Evolutionary conservation across 2,797 vertebrate species (phyloP), one percentile per base, ranked within the genome.

Genomic region (Diglossa cyanea): DNA sequence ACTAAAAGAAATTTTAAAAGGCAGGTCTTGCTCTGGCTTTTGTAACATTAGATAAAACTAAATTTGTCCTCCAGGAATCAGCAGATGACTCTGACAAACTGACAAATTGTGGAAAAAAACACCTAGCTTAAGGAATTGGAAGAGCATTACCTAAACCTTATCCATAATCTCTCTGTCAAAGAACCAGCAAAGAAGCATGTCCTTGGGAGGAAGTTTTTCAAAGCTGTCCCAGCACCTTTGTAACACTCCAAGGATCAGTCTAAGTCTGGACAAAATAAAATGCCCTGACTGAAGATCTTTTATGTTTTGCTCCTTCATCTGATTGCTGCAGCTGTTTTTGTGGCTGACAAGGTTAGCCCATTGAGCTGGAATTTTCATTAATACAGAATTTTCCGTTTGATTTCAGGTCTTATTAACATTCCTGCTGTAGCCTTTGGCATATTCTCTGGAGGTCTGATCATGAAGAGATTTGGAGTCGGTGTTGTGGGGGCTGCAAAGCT

Each of bases 361-460:
- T 31, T 47, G n/a, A 81, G 26, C 51, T 70, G 26, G 40, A 1
- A 4, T 42, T 58, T 90, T 75, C 21, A 33, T 42, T 58, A 71
- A 87, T 44, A 13, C 17, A 48, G 5, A 30, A 53, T 81, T 85
- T 87, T 93, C 65, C 94, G 70, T 17, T 92, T 72, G 51, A 94
- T 86, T 94, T 42, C 90, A 99, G 99, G 99, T 80, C 97, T 98
- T 71, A 99, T 99, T 97, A 99, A 99, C 96, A 99, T 99, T 93
- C 99, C 99, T 21, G 99, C 99, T 13, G 99, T 99, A 86, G 99
- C 99, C 23, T 96, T 99, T 75, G 99, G 99, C 84, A 99, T 99
- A 97, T 99, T 99, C 94, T 99, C 98, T 4, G 99, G 99, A 21
- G 99, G 99, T 2, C 97, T 99, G 66, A 65, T 99, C 61, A 99